Percentiles rank a stretch among this genome's conserved stretches.
These are phyloP conservation scores for Phaethon lepturus DNA, from an alignment of 2,113 vertebrate genomes.

Conservation along the genomic window DNA sequence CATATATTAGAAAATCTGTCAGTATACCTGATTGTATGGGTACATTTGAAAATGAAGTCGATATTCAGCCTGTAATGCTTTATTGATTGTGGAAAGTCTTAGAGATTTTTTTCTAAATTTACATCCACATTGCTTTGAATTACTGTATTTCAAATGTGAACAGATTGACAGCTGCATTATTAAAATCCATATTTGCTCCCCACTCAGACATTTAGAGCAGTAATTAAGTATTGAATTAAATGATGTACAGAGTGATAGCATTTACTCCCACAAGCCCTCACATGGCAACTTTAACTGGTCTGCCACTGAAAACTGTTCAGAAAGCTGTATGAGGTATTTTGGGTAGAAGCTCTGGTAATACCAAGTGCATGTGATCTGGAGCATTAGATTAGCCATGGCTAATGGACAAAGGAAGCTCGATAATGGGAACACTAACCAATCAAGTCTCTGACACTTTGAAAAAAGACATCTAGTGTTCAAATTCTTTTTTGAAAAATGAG, in stretches of 20 bases:
- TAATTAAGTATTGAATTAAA: not conserved
- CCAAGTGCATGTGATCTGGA: not conserved
- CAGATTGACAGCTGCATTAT: not conserved
- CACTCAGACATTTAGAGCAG: not conserved
- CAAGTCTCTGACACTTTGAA: not conserved
- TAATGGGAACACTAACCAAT: not conserved
- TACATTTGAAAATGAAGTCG: not conserved
- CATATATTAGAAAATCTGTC: not conserved
- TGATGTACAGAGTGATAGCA: not conserved
- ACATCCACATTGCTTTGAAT: not conserved
- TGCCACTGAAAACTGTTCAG: not conserved
- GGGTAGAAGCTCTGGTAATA: not conserved
- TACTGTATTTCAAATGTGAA: not conserved
- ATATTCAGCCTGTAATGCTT: not conserved
- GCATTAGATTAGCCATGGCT: not conserved
- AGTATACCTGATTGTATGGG: not conserved
- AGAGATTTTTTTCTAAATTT: not conserved
- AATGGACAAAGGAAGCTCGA: fast-evolving
- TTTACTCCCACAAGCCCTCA: not conserved
- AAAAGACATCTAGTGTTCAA: not conserved
- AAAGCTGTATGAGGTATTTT: not conserved
- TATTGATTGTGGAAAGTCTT: not conserved
- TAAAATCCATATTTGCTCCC: not conserved
- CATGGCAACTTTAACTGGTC: not conserved
- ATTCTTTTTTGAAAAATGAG: fast-evolving